Evolutionary conservation across 2,888 invertebrate genomes (phyloP).

Genomic region (Galeruca laticollis): DNA sequence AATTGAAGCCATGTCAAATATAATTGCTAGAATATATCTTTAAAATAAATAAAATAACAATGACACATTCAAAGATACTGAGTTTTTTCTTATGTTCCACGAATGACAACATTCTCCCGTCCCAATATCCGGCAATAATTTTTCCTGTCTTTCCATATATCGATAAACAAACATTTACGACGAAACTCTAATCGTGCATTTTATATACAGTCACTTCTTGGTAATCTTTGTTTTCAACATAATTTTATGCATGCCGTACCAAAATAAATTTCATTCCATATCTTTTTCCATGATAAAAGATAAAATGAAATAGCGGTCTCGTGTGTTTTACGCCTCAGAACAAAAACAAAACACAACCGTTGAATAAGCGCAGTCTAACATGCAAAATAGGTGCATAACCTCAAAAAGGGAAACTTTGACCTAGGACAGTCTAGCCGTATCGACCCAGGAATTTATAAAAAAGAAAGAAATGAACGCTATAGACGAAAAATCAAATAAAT

Average conservation of each 20-base stretch:
- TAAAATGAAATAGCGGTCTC: conserved; percentile 10
- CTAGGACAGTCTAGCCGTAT: conserved; percentile 68
- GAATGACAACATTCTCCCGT: no score
- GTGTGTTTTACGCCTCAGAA: conserved; percentile 10
- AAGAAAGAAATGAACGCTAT: neutral
- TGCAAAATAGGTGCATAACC: conserved; percentile 49
- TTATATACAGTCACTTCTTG: neutral
- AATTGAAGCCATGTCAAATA: no score
- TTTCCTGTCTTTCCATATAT: neutral
- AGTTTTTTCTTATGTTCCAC: no score
- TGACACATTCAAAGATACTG: no score
- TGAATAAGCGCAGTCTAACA: conserved; percentile 41
- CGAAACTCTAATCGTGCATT: neutral
- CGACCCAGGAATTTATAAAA: conserved; percentile 60
- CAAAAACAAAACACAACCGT: conserved; percentile 31
- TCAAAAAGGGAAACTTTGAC: conserved; percentile 55
- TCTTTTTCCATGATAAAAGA: conserved; percentile 14
- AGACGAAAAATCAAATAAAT: neutral
- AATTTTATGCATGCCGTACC: conserved; percentile 10
- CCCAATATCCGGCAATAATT: no score
- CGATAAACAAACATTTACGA: neutral
- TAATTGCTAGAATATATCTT: no score
- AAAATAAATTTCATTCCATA: conserved; percentile 6
- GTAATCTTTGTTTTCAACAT: conserved; percentile 10
- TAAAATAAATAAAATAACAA: no score